phyloP scores from a whole-genome alignment of 1,140 invertebrate species.

The Drosophila pachea region DNA sequence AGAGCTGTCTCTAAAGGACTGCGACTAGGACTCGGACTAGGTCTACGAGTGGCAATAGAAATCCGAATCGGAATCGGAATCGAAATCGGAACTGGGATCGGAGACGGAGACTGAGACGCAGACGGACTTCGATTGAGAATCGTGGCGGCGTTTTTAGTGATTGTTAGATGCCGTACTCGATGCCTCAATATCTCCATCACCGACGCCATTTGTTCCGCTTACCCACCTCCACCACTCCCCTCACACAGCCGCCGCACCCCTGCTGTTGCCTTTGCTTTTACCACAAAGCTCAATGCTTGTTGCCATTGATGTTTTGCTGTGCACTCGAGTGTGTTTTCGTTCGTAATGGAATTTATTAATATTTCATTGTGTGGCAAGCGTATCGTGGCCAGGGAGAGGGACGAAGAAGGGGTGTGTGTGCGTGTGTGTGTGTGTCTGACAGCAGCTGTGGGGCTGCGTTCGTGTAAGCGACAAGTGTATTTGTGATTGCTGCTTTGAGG shows the following conservation, averaged over 20 bases:
- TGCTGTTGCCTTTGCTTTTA: neutral
- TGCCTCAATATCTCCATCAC: slow-evolving; percentile 18
- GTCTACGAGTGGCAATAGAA: too few relatives aligned
- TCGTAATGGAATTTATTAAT: slow-evolving; percentile 77
- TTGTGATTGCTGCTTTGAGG: slow-evolving; percentile 60
- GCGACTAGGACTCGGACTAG: too few relatives aligned
- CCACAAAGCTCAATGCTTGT: slow-evolving; percentile 37
- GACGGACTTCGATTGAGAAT: slow-evolving; percentile 33
- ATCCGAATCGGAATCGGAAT: neutral
- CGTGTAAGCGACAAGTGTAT: slow-evolving; percentile 42
- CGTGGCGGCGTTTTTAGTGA: slow-evolving; percentile 55
- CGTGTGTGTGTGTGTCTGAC: too few relatives aligned
- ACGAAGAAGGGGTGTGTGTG: too few relatives aligned
- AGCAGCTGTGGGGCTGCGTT: neutral
- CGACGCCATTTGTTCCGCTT: too few relatives aligned
- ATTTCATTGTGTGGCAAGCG: slow-evolving; percentile 69
- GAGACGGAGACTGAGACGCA: neutral
- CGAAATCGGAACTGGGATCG: neutral
- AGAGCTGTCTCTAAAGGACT: neutral
- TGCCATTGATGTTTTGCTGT: slow-evolving; percentile 74
- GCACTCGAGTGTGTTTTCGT: slow-evolving; percentile 76
- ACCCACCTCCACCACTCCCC: neutral
- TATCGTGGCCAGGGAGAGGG: neutral
- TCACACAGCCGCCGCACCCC: slow-evolving; percentile 3
- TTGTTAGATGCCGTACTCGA: slow-evolving; percentile 33